A percentile compares a stretch with the other conserved stretches of the same genome.
Evolutionary conservation across 1,140 invertebrate genomes (phyloP).

Genomic region (Pogonus chalceus): DNA sequence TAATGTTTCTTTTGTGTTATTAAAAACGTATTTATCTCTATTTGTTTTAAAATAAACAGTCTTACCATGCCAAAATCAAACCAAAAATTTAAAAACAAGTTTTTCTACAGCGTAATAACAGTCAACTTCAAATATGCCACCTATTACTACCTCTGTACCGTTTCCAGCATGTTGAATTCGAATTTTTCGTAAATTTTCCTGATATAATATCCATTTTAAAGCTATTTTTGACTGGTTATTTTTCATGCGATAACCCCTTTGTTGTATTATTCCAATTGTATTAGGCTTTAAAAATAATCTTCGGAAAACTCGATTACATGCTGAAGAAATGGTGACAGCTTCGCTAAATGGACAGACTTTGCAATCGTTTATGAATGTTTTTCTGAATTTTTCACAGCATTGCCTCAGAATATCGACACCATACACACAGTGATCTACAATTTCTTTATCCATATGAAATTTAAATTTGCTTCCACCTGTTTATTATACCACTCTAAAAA

Average conservation of each 20-base stretch:
- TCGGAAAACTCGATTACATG: neutral
- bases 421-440: conserved; percentile 11
- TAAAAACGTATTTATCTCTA: too few relatives aligned
- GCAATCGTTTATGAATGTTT: neutral
- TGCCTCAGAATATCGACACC: neutral
- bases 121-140: too few relatives aligned
- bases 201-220: neutral
- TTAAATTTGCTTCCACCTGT: conserved; percentile 11
- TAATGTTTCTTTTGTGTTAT: too few relatives aligned
- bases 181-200: neutral
- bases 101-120: too few relatives aligned
- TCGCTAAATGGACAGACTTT: neutral
- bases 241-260: neutral
- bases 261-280: neutral
- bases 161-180: too few relatives aligned
- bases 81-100: too few relatives aligned
- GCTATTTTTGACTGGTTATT: neutral
- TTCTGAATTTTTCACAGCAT: neutral
- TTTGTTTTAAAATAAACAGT: too few relatives aligned
- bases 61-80: too few relatives aligned
- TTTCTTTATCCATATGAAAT: conserved; percentile 19
- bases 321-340: neutral
- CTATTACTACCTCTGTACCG: too few relatives aligned
- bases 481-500: conserved; percentile 18
- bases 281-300: neutral